Base-by-base conservation (phyloP, 2,888 invertebrate genomes). In the Mesorhabditis spiculigera region DNA sequence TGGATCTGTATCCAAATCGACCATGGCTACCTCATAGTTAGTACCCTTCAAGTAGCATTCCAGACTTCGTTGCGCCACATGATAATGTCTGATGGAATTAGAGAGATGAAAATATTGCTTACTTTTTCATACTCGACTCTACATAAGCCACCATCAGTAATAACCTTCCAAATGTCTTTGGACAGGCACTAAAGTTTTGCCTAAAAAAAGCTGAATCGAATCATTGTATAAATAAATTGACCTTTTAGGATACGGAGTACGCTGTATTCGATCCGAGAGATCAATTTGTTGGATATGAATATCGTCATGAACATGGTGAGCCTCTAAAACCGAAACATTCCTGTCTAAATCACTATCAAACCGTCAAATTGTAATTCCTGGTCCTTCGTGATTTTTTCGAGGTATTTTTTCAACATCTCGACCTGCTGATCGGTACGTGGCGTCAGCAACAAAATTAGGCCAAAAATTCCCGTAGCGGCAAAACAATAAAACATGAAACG, bases 11-110 rank as follows among this genome's bases (percentile, higher is more conserved):
- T 81, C 78, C 58, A 83, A 71, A 73, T 84, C 81, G 16, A 83
- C 77, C 71, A 80, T 75, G 10, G 68, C 71, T n/a, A 83, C 76
- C 6, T 75, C 73, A 69, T 85, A 85, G 70, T 83, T 79, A 2
- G 79, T 76, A 5, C 75, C 74, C 68, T 78, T 78, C 62, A 85
- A 71, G 71, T 84, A 85, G 71, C 85, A 85, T 63, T 80, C 69
- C 61, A 82, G 71, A 1, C 82, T 75, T 42, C 79, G 73, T 68
- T 82, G 81, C 4, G 84, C 83, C 4, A 84, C 81, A 45, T 73
- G 73, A 70, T 84, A 84, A 68, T 82, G 78, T 6, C 83, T 83
- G 68, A 65, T 16, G 4, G 45, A 42, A 43, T 65, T 8, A 65
- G 65, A n/a, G n/a, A 50, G n/a, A 10, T 63, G 10, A 16, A 28